A percentile compares a stretch with the other conserved stretches of the same genome.
These are phyloP conservation scores for Amyelois transitella DNA, from an alignment of 1,140 invertebrate species.

Conservation along the genomic window DNA sequence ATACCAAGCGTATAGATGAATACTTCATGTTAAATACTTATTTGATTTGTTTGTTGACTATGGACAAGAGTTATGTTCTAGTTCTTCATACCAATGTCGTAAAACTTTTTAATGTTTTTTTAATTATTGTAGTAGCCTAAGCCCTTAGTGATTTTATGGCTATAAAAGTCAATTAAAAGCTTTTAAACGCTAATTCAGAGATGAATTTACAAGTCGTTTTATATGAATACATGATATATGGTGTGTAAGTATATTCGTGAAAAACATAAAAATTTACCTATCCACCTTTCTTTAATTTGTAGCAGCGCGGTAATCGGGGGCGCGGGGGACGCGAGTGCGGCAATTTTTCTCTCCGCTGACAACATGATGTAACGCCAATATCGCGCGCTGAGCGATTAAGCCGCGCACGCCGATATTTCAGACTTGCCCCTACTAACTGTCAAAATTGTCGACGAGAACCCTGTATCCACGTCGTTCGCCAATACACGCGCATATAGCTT, in stretches of 20 bases:
- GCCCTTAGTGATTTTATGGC: no score
- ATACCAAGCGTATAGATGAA: neutral
- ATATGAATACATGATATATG: no score
- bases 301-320: slow-evolving; percentile 19
- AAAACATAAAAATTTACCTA: neutral
- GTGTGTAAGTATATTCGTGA: neutral
- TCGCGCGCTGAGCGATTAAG: slow-evolving; percentile 72
- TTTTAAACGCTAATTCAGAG: no score
- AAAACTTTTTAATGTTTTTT: no score
- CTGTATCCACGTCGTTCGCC: slow-evolving; percentile 27
- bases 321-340: slow-evolving; percentile 38
- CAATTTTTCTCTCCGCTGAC: slow-evolving; percentile 73
- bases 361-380: slow-evolving; percentile 74
- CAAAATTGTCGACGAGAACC: slow-evolving; percentile 54
- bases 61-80: no score
- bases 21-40: no score
- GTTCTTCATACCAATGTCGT: no score
- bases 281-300: neutral
- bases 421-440: slow-evolving; percentile 70
- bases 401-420: slow-evolving; percentile 70
- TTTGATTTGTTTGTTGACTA: no score
- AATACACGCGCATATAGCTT: slow-evolving; percentile 17
- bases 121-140: no score
- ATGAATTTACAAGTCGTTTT: no score
- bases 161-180: no score